Percentiles rank a stretch among this genome's conserved stretches.
Conservation (phyloP, 1,140 invertebrate species). For the Pogonomyrmex californicus region DNA sequence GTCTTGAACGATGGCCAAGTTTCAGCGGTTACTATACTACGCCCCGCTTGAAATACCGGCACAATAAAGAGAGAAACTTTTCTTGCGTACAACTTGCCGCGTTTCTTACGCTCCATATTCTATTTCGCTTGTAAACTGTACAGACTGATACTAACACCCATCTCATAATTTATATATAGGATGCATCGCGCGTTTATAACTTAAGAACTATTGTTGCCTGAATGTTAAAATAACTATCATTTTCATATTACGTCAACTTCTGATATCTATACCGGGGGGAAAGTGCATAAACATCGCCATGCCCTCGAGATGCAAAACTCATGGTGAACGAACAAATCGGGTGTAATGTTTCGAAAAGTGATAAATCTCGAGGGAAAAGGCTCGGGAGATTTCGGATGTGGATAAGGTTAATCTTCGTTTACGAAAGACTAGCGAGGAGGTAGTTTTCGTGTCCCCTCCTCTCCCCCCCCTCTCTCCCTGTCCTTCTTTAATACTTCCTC, state of each 20-base stretch:
- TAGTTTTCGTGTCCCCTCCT: constrained; percentile 67
- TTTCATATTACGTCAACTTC: not conserved
- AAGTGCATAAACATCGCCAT: not conserved
- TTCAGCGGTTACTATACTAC: constrained; percentile 15
- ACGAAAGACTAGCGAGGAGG: constrained; percentile 64
- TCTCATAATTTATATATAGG: constrained; percentile 27
- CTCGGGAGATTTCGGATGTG: constrained; percentile 55
- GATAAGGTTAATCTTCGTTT: constrained; percentile 72
- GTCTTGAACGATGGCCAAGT: constrained; percentile 48
- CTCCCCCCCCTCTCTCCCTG: constrained; percentile 20
- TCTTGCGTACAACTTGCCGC: constrained; percentile 24
- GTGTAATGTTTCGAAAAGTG: constrained; percentile 14
- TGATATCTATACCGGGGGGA: not conserved
- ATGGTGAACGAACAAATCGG: too few relatives aligned
- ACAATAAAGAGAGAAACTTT: constrained; percentile 53
- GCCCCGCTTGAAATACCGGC: constrained; percentile 3
- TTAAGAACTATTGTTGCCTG: not conserved
- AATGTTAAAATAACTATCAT: not conserved
- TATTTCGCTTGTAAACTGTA: constrained; percentile 36
- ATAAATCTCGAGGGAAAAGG: constrained; percentile 16
- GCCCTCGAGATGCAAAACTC: not conserved
- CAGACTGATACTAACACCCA: constrained; percentile 17
- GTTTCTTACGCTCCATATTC: constrained; percentile 35
- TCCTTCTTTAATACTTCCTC: too few relatives aligned
- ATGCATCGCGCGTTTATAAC: not conserved